Evolutionary conservation across 2,113 vertebrate species (phyloP).

Genomic region (Halichoeres trimaculatus): DNA sequence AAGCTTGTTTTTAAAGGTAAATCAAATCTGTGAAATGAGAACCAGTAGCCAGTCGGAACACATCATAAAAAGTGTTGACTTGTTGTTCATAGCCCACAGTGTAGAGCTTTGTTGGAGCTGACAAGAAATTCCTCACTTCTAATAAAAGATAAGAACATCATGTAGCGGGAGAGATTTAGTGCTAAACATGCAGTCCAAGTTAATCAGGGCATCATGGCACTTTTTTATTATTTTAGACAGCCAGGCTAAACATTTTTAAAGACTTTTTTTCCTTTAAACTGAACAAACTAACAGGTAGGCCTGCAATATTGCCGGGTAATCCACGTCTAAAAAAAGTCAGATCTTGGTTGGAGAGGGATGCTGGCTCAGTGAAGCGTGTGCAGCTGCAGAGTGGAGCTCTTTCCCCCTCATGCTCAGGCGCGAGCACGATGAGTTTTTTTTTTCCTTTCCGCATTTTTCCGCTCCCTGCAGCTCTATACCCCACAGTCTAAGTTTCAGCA

Average conservation of each 20-base stretch:
- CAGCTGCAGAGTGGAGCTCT: conserved; percentile 68
- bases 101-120: neutral
- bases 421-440: conserved; percentile 37
- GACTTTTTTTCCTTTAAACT: conserved; percentile 9
- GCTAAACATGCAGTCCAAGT: neutral
- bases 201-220: neutral
- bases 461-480: conserved; percentile 50
- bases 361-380: conserved; percentile 72
- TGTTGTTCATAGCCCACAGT: neutral
- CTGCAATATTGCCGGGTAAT: conserved; percentile 52
- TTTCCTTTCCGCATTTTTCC: conserved; percentile 4
- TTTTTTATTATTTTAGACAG: conserved; percentile 10
- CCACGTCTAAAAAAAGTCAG: conserved; percentile 60
- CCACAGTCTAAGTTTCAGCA: conserved; percentile 43
- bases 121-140: conserved; percentile 2
- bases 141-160: conserved; percentile 5
- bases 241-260: neutral
- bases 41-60: neutral
- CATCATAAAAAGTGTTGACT: neutral
- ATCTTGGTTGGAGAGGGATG: conserved; percentile 55
- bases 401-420: conserved; percentile 41
- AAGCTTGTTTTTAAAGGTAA: conserved; percentile 20
- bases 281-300: conserved; percentile 30
- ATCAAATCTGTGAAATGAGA: conserved; percentile 20
- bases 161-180: neutral